These are phyloP conservation scores for Neomicropteryx cornuta DNA, from an alignment of 1,140 invertebrate species.

Conservation along the genomic window DNA sequence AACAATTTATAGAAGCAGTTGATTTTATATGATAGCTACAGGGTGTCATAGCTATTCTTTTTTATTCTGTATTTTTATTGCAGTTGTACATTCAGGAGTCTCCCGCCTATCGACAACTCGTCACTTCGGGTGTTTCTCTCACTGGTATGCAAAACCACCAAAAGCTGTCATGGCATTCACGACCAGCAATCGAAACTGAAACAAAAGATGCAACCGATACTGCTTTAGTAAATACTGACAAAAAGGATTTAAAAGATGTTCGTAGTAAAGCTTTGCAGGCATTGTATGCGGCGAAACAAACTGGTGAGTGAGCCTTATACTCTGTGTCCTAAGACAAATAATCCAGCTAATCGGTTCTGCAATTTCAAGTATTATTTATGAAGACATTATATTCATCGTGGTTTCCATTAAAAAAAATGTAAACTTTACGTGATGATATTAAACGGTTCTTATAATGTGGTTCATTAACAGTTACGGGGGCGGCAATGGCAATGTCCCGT, in stretches of 20 bases:
- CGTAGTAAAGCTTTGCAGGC: conserved; percentile 23
- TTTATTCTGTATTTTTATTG: too few species aligned
- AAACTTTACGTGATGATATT: too few species aligned
- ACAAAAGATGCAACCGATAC: conserved; percentile 20
- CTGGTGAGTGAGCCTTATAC: conserved; percentile 14
- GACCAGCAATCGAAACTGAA: conserved; percentile 15
- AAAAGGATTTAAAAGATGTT: conserved; percentile 20
- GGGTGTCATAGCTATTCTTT: too few species aligned
- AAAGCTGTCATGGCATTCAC: conserved; percentile 53
- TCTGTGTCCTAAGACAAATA: not conserved
- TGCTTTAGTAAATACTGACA: conserved; percentile 17
- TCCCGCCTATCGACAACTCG: conserved; percentile 23
- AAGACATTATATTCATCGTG: too few species aligned
- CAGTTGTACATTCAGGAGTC: conserved; percentile 71
- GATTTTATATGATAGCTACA: too few species aligned
- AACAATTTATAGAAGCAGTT: not conserved
- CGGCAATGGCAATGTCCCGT: too few species aligned
- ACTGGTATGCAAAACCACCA: conserved; percentile 58
- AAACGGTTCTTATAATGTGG: too few species aligned
- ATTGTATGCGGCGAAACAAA: conserved; percentile 15
- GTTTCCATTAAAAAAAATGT: too few species aligned
- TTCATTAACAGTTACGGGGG: too few species aligned
- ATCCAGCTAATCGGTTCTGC: too few species aligned
- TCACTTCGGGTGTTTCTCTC: conserved; percentile 20
- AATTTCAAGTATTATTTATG: too few species aligned